phyloP scores from a whole-genome alignment of 2,113 vertebrate species.

The Brachypteracias leptosomus region DNA sequence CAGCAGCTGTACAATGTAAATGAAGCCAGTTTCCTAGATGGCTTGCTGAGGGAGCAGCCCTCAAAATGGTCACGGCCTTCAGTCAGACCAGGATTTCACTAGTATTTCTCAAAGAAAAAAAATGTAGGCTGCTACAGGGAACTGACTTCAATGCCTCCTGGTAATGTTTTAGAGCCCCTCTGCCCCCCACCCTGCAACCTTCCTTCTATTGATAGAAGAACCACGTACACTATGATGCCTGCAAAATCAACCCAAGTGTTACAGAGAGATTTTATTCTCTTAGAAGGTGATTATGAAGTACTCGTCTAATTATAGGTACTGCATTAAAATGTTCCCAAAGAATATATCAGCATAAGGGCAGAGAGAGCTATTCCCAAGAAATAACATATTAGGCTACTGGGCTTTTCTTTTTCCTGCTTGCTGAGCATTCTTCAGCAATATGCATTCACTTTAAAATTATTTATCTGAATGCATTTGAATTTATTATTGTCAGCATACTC shows the following conservation, averaged over 20 bases:
- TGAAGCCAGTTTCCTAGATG: neutral
- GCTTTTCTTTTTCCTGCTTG: neutral
- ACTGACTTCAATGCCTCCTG: neutral
- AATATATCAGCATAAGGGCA: neutral
- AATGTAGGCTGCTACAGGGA: neutral
- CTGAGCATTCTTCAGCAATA: neutral
- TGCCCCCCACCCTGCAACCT: neutral
- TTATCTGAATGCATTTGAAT: slow-evolving; percentile 50
- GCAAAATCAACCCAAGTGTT: neutral
- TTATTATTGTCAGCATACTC: neutral
- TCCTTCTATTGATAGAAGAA: neutral
- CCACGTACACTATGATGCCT: neutral
- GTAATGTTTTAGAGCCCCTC: neutral
- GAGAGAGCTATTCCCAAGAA: neutral
- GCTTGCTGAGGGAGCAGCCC: neutral
- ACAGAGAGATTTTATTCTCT: neutral
- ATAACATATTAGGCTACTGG: neutral
- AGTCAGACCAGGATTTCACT: neutral
- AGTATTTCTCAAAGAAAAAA: neutral
- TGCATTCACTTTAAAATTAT: slow-evolving; percentile 10
- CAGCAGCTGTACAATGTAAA: neutral
- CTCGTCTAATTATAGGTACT: neutral
- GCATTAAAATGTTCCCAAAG: neutral
- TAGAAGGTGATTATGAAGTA: neutral
- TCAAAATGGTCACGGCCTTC: neutral